Evolutionary conservation across 2,888 invertebrate species (phyloP).

Genomic region (Cyaniris semiargus): DNA sequence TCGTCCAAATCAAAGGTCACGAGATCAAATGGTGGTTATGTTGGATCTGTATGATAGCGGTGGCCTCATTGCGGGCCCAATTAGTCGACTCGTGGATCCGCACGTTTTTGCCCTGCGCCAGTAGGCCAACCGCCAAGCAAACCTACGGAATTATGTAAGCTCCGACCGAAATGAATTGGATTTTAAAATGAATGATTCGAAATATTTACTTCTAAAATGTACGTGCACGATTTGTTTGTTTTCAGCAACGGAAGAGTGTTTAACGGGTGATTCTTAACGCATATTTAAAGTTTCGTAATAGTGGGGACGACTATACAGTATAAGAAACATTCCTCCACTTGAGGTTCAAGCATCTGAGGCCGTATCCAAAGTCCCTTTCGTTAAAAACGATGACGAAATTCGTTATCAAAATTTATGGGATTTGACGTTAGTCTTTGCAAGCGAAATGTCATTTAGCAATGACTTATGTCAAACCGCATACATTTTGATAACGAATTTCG

Average conservation of each 20-base stretch:
- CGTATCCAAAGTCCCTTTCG: no score
- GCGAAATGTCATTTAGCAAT: no score
- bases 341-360: no score
- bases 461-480: no score
- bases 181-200: neutral
- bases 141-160: slow-evolving; percentile 14
- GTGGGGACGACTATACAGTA: no score
- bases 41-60: slow-evolving; percentile 41
- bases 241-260: neutral
- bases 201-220: neutral
- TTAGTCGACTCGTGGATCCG: slow-evolving; percentile 72
- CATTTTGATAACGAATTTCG: no score
- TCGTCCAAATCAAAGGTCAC: slow-evolving; percentile 7
- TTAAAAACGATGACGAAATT: no score
- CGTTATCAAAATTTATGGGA: no score
- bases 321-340: no score
- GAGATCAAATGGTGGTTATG: slow-evolving; percentile 24
- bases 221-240: neutral
- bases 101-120: slow-evolving; percentile 74
- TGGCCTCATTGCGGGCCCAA: slow-evolving; percentile 71
- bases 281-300: neutral
- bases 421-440: no score
- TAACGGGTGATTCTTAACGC: neutral
- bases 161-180: slow-evolving; percentile 2
- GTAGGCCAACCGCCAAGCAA: slow-evolving; percentile 51